Conservation (phyloP, 2,888 invertebrate species). For the Ormyrus nitidulus region DNA sequence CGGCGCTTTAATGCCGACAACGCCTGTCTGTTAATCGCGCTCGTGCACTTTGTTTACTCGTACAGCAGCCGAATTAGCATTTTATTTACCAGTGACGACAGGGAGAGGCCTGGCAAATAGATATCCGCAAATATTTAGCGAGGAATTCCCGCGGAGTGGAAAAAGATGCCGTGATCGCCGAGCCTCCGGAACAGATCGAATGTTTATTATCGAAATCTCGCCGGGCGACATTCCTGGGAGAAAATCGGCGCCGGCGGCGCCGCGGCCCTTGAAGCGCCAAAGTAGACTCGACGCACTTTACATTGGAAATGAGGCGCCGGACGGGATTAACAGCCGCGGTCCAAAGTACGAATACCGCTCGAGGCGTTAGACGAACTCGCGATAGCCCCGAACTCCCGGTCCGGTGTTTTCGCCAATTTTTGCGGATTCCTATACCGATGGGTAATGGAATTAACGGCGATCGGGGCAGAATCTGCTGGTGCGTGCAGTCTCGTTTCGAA, state of each 20-base stretch:
- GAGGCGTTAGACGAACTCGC: not conserved
- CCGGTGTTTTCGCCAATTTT: too few relatives aligned
- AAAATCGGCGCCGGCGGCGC: not conserved
- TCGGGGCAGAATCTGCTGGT: too few relatives aligned
- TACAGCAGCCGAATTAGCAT: conserved; percentile 25
- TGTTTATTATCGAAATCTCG: conserved; percentile 54
- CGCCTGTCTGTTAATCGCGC: conserved; percentile 6
- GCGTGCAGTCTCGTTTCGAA: too few relatives aligned
- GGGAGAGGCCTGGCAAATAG: not conserved
- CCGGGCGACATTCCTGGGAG: conserved; percentile 57
- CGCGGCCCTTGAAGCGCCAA: not conserved
- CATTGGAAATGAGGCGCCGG: conserved; percentile 31
- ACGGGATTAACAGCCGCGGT: not conserved
- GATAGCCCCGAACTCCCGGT: not conserved
- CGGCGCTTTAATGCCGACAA: not conserved
- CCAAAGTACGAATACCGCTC: not conserved
- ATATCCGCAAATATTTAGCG: conserved; percentile 23
- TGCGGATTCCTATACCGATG: too few relatives aligned
- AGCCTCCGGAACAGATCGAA: conserved; percentile 42
- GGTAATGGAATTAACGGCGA: too few relatives aligned
- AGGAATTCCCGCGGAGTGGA: not conserved
- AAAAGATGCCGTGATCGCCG: not conserved
- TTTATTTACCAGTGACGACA: conserved; percentile 25
- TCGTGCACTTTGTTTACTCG: too few relatives aligned
- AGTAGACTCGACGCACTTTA: conserved; percentile 13